Base-by-base conservation (phyloP, 1,140 invertebrate genomes). In the Brachionus sp. region DNA sequence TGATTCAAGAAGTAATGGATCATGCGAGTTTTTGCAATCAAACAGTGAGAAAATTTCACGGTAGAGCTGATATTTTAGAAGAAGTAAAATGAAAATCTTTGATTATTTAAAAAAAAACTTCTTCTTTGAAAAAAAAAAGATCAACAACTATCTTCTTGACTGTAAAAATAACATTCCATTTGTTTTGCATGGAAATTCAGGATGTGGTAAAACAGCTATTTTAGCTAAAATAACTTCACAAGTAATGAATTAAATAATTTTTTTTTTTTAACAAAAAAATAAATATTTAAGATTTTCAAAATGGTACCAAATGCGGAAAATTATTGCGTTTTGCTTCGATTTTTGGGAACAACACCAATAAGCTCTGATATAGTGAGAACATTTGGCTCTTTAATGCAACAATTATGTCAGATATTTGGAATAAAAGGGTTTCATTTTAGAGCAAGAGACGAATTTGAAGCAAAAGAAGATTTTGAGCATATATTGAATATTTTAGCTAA, bases 201-300 rank as follows among this genome's bases (percentile, higher is more conserved):
- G 83, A 13, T 80, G 19, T 73, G 83, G 83, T 25, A 84, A 84
- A 50, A 84, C 83, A 57, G 37, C 77, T 10, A 23, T 84, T 25
- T 42, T 80, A 7, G 73, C 83, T 7, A 84, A 84, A 50, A 42
- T 80, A 5, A 78, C 42, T 53, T 33, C 42, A 16, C 12, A 62
- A 23, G 46, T 78, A 62, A 25, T 53, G 3, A 46, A 13, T 23
- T 57, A 7, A 23, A 6, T 53, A 1, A 2, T 53, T 53, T 5
- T 1, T 10, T 4, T 42, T 39, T 44, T 10, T 77, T 39, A 39
- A 23, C 29, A 10, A 42, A 73, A 16, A 39, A n/a, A 62, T 16
- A 5, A 16, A 16, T 16, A n/a, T 62, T 23, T 39, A 77, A 78
- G 77, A 53, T 78, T 13, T 53, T 50, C 1, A 78, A 62, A 53